A percentile compares a stretch with the other conserved stretches of the same genome.
Conservation (phyloP, 2,113 vertebrate species). For the Hippocampus mohnikei region DNA sequence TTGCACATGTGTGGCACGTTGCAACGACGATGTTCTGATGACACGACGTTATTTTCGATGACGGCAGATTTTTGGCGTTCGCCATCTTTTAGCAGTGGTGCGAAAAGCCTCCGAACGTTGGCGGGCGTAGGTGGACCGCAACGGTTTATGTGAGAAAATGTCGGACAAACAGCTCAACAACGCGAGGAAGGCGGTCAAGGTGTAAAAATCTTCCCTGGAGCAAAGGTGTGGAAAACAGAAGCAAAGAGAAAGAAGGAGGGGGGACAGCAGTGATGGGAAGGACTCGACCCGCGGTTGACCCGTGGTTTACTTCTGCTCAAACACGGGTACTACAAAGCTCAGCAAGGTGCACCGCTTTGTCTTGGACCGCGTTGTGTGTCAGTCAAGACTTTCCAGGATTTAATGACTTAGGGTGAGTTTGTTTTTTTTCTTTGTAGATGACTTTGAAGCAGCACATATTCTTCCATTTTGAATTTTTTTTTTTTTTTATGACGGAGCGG, state of each 20-base stretch:
- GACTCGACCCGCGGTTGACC: conserved; percentile 55
- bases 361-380: conserved; percentile 48
- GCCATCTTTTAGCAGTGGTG: background rate
- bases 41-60: background rate
- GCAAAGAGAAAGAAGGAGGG: conserved; percentile 3
- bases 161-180: conserved; percentile 1
- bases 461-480: background rate
- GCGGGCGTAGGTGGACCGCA: background rate
- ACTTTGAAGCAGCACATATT: background rate
- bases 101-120: background rate
- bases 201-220: conserved; percentile 3
- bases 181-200: background rate
- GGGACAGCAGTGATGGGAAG: conserved; percentile 21
- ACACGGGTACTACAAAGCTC: conserved; percentile 40
- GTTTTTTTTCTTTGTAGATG: conserved; percentile 39
- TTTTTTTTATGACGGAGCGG: background rate
- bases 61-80: background rate
- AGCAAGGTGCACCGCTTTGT: conserved; percentile 33
- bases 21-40: background rate
- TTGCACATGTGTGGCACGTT: background rate
- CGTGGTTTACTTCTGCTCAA: conserved; percentile 52
- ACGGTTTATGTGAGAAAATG: conserved; percentile 12
- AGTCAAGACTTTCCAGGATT: conserved; percentile 31
- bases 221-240: conserved; percentile 24
- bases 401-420: conserved; percentile 48